Evolutionary conservation across 2,113 vertebrate species (phyloP).

Genomic region (Xiphophorus maculatus): DNA sequence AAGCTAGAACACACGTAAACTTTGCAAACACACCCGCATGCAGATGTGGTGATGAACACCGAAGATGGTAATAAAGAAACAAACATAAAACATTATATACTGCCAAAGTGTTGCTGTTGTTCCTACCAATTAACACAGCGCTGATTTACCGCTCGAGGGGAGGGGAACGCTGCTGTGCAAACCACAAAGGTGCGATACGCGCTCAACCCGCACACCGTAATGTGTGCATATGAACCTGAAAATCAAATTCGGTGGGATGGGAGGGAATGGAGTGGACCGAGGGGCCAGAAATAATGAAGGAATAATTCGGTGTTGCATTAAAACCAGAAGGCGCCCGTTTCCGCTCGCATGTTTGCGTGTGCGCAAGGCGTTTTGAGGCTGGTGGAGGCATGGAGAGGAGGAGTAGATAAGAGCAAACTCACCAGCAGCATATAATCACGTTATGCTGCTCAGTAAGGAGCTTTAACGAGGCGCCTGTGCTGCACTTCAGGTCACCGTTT

Average conservation of each 20-base stretch:
- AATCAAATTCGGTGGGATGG: slow-evolving; percentile 6
- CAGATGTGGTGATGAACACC: slow-evolving; percentile 56
- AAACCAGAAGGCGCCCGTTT: background rate
- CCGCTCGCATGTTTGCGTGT: slow-evolving; percentile 8
- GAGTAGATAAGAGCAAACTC: slow-evolving; percentile 43
- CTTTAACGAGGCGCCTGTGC: slow-evolving; percentile 59
- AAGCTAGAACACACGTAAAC: slow-evolving; percentile 23
- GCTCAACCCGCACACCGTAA: slow-evolving; percentile 13
- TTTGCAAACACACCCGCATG: slow-evolving; percentile 31
- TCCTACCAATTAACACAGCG: slow-evolving; percentile 75
- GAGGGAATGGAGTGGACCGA: slow-evolving; percentile 16
- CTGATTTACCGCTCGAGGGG: slow-evolving; percentile 64
- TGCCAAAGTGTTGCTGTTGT: slow-evolving; percentile 77
- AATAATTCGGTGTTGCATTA: slow-evolving; percentile 40
- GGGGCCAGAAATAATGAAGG: slow-evolving; percentile 24
- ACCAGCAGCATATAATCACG: slow-evolving; percentile 60
- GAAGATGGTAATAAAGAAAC: slow-evolving; percentile 73
- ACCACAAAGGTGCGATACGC: slow-evolving; percentile 23
- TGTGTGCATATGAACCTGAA: slow-evolving; percentile 23
- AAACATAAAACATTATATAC: slow-evolving; percentile 81
- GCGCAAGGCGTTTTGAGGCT: slow-evolving; percentile 6
- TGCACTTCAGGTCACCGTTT: slow-evolving; percentile 48
- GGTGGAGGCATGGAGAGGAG: background rate
- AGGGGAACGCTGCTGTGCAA: slow-evolving; percentile 7
- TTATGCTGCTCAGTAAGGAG: slow-evolving; percentile 62